Evolutionary conservation across 2,113 vertebrate genomes (phyloP).

Genomic region (Hepsetus odoe): DNA sequence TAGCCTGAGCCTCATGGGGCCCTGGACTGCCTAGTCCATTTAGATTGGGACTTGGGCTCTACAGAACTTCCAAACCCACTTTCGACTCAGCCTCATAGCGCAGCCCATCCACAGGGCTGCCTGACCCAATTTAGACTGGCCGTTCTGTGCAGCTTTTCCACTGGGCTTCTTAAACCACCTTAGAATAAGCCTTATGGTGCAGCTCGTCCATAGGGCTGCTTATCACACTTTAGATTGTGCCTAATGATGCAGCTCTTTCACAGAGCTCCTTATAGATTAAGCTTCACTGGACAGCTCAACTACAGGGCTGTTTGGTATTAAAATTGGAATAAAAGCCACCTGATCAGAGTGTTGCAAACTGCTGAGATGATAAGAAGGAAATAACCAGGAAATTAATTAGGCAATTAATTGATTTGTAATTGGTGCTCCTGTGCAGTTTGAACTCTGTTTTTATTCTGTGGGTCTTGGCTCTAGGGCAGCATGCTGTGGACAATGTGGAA

Average conservation of each 20-base stretch:
- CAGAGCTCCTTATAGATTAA: neutral
- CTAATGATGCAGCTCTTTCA: neutral
- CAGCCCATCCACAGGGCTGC: neutral
- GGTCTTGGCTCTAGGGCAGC: neutral
- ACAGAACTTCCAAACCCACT: neutral
- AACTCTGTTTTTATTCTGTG: neutral
- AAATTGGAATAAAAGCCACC: neutral
- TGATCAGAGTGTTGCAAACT: neutral
- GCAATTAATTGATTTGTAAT: slow-evolving; percentile 9
- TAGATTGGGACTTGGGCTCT: neutral
- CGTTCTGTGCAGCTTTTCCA: neutral
- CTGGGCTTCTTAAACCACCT: neutral
- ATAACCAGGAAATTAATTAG: slow-evolving; percentile 3
- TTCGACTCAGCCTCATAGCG: neutral
- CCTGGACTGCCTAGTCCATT: neutral
- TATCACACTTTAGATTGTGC: neutral
- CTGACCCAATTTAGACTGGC: neutral
- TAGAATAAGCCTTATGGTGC: neutral
- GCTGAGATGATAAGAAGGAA: neutral
- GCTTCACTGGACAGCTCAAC: neutral
- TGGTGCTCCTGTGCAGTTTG: neutral
- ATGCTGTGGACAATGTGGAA: neutral
- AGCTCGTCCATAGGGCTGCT: neutral
- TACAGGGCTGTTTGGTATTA: neutral
- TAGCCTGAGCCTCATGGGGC: neutral